Evolutionary conservation across 2,113 vertebrate genomes (phyloP).

Genomic region (Lophotis ruficrista): DNA sequence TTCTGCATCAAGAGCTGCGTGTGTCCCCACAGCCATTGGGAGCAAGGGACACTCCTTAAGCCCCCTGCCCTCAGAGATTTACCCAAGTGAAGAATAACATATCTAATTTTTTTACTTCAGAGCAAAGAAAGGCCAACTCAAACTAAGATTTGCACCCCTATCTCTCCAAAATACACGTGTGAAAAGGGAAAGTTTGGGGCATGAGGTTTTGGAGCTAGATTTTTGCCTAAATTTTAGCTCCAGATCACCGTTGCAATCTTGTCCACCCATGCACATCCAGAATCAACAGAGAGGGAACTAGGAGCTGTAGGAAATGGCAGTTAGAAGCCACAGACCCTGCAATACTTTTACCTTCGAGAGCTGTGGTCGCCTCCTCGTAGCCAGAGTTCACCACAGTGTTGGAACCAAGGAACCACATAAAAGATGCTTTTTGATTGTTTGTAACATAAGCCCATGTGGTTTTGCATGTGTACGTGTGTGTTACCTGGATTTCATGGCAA

Average conservation of each 20-base stretch:
- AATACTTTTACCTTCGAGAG: neutral
- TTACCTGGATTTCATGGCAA: slow-evolving; percentile 12
- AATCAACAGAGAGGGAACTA: neutral
- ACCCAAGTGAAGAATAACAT: neutral
- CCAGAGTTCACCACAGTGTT: neutral
- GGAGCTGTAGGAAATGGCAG: neutral
- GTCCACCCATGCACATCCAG: neutral
- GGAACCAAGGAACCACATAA: neutral
- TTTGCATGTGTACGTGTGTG: accelerated
- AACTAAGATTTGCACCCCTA: neutral
- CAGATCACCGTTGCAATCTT: neutral
- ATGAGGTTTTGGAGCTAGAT: neutral
- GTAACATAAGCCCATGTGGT: neutral
- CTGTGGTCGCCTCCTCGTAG: accelerated
- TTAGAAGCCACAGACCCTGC: neutral
- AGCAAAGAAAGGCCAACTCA: neutral
- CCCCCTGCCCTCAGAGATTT: neutral
- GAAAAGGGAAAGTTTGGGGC: neutral
- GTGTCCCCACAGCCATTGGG: too few relatives aligned
- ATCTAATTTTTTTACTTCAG: neutral
- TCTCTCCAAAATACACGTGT: neutral
- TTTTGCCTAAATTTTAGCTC: neutral
- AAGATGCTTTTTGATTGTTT: neutral
- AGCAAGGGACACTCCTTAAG: neutral
- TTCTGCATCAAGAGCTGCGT: neutral